Evolutionary conservation across 2,113 vertebrate species (phyloP).

Genomic region (Clarias gariepinus): DNA sequence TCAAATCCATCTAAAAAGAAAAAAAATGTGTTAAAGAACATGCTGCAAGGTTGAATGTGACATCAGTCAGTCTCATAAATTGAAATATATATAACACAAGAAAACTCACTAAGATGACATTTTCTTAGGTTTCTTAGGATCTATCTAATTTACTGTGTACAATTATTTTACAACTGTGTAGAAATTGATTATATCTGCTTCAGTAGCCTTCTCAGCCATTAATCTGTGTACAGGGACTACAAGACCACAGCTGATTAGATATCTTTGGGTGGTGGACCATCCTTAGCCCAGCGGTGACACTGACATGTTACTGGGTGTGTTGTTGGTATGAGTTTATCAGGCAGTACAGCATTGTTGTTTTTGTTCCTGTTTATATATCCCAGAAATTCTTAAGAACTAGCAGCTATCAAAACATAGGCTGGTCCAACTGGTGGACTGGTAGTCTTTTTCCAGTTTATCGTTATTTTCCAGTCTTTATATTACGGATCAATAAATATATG

Average conservation of each 20-base stretch:
- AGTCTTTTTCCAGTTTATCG: neutral
- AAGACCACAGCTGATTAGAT: slow-evolving; percentile 4
- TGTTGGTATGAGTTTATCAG: neutral
- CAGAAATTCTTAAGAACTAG: neutral
- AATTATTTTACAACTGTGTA: neutral
- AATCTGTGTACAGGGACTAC: neutral
- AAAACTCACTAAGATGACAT: neutral
- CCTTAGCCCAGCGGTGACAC: neutral
- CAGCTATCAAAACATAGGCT: neutral
- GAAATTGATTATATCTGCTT: neutral
- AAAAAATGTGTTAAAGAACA: neutral
- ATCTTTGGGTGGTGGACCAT: neutral
- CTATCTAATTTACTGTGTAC: neutral
- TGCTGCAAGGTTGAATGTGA: neutral
- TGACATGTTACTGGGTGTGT: neutral
- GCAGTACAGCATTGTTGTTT: neutral
- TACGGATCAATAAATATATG: neutral
- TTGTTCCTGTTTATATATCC: neutral
- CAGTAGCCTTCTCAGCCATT: neutral
- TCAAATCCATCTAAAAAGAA: slow-evolving; percentile 56
- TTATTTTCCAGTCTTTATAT: neutral
- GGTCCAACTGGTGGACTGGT: neutral
- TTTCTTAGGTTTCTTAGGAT: neutral
- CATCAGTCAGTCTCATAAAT: neutral
- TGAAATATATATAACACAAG: neutral